phyloP scores from a whole-genome alignment of 2,113 vertebrate species.

The Paracanthobrama guichenoti region DNA sequence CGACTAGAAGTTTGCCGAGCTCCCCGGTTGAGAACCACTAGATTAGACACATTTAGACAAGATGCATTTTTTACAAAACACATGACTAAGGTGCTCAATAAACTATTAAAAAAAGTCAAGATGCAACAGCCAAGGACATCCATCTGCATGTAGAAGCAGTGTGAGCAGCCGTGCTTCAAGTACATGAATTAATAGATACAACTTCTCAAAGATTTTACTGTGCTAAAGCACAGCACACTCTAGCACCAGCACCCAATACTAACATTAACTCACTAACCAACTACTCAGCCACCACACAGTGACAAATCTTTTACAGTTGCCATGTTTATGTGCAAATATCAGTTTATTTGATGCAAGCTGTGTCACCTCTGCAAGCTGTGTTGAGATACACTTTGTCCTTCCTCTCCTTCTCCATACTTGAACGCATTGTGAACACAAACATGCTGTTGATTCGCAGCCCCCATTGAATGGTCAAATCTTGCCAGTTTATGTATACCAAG shows the following conservation, averaged over 20 bases:
- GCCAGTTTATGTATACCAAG: constrained; percentile 35
- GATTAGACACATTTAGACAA: too few species aligned
- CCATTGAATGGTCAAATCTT: constrained; percentile 6
- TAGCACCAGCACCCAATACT: neutral
- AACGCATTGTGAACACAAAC: constrained; percentile 7
- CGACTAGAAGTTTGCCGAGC: too few species aligned
- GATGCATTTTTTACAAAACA: too few species aligned
- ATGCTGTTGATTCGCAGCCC: neutral
- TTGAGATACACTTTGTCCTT: constrained; percentile 13
- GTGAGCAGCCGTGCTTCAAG: neutral
- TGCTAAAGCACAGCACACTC: neutral
- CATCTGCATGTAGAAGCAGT: neutral
- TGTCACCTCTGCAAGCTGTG: neutral
- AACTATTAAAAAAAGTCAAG: neutral
- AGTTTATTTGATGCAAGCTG: constrained; percentile 10
- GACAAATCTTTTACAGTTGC: neutral
- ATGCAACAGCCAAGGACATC: neutral
- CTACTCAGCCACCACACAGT: neutral
- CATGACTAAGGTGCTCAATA: too few species aligned
- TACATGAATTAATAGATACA: neutral
- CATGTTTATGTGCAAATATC: constrained; percentile 10
- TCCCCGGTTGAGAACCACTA: too few species aligned
- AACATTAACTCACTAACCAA: neutral
- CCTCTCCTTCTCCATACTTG: constrained; percentile 24
- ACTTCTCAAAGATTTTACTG: neutral